phyloP scores from a whole-genome alignment of 2,113 vertebrate species.

The Helogale parvula region DNA sequence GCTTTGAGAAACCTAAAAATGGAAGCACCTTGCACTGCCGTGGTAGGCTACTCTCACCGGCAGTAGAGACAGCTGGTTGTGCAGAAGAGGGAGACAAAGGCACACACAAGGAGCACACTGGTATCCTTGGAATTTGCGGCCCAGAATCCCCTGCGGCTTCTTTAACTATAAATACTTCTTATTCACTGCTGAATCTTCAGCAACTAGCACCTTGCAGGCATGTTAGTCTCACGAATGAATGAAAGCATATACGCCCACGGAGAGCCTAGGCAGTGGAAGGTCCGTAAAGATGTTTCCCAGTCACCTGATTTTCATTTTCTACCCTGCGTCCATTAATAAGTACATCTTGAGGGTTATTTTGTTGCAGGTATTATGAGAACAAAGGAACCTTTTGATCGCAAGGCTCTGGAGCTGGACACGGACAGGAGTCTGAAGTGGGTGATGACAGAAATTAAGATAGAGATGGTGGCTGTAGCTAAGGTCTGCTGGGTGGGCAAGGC shows the following conservation, averaged over 20 bases:
- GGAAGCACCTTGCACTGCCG: background rate
- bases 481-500: accelerated
- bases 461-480: background rate
- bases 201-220: accelerated
- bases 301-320: background rate
- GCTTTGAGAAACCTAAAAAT: background rate
- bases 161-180: background rate
- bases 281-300: background rate
- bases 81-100: background rate
- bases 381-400: background rate
- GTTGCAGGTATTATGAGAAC: background rate
- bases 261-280: background rate
- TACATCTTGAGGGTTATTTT: background rate
- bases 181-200: background rate
- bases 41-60: background rate
- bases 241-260: background rate
- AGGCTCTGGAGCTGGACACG: no score
- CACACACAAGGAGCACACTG: background rate
- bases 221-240: background rate
- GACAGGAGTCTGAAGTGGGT: background rate
- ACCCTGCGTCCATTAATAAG: accelerated
- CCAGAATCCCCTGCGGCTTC: background rate
- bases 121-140: accelerated
- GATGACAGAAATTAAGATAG: background rate
- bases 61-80: background rate